phyloP scores from a whole-genome alignment of 2,113 vertebrate genomes.

The Micronycteris hirsuta region DNA sequence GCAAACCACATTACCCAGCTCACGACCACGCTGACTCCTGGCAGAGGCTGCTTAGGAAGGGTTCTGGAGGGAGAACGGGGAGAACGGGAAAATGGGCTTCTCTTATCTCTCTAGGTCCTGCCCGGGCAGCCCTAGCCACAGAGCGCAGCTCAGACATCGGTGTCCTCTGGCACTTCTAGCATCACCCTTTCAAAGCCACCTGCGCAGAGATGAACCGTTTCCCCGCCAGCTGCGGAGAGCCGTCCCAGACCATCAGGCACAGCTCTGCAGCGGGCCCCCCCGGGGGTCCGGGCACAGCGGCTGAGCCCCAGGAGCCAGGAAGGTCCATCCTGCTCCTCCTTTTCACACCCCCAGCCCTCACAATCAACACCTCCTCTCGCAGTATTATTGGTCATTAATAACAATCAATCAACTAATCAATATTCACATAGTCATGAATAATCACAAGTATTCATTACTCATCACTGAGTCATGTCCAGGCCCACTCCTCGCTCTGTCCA shows the following conservation, averaged over 20 bases:
- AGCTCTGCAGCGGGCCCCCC: not conserved
- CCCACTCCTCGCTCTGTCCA: not conserved
- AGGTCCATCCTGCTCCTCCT: too few relatives aligned
- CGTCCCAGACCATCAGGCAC: not conserved
- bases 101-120: not conserved
- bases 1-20: not conserved
- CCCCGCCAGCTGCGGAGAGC: not conserved
- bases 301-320: too few relatives aligned
- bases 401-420: not conserved
- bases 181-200: not conserved
- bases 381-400: not conserved
- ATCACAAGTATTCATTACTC: not conserved
- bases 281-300: rapidly evolving
- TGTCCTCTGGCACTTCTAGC: too few relatives aligned
- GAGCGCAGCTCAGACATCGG: not conserved
- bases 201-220: not conserved
- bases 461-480: not conserved
- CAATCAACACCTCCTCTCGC: not conserved
- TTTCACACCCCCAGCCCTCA: not conserved
- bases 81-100: not conserved
- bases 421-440: not conserved
- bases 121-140: not conserved
- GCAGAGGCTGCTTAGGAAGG: not conserved
- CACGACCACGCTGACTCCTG: not conserved
- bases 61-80: not conserved